Base-by-base conservation (phyloP, 2,888 invertebrate species). In the Coremacera marginata region DNA sequence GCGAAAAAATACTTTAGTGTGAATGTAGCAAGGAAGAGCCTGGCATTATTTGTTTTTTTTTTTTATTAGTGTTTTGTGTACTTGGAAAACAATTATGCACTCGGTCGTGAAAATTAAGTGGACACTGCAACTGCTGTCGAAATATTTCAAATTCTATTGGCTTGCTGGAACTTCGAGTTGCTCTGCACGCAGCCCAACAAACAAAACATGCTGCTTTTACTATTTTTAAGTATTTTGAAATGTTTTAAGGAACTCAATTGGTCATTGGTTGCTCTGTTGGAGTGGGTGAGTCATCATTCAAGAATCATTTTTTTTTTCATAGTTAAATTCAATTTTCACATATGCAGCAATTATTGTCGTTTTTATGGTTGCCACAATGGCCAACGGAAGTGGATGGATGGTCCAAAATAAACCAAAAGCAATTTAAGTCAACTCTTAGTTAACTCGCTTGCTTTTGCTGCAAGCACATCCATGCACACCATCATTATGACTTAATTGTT, bases 71-170 rank as follows among this genome's bases (percentile, higher is more conserved):
- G 16, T n/a, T 63, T 31, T 27, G n/a, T 68, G 14, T 19, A 8
- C 57, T 19, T 37, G 37, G 25, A 57, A 57, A 71, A 71, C 57
- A 71, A 60, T 71, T 71, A 71, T 71, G 71, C 71, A 71, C 57
- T 57, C 37, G 71, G 51, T 71, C 57, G 60, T 71, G 71, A 71
- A 71, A 71, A 71, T 71, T 37, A 71, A 71, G 71, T 71, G 71
- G 37, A 71, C 71, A 22, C 57, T 37, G 22, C 60, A 71, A 25
- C 16, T 19, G 19, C n/a, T 27, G 65, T 19, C 7, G 27, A 44
- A 44, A 44, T 44, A 11, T 44, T 44, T 44, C 11, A 11, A 44
- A 44, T 44, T 44, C 44, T 44, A 44, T 44, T 44, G 2, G 44
- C 44, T 14, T 14, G 44, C 44, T 44, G 1, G 44, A 2, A 44